Percentiles rank a stretch among this genome's conserved stretches.
phyloP scores from a whole-genome alignment of 2,113 vertebrate species.

The Rhadina sibilatrix region DNA sequence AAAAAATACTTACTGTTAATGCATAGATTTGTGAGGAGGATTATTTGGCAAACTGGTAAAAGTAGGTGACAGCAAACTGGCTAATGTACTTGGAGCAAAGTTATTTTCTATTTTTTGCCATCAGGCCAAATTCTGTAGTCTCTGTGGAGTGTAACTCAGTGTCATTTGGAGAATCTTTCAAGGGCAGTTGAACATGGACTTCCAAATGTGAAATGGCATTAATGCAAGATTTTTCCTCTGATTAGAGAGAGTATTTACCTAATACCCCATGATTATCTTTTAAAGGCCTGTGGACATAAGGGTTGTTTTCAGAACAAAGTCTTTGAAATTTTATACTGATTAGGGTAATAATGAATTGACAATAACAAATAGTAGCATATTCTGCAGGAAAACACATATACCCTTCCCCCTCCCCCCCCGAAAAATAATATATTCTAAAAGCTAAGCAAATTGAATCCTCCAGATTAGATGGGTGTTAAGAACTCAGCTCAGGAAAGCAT shows the following conservation, averaged over 20 bases:
- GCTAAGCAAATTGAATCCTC: background rate
- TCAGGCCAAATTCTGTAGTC: background rate
- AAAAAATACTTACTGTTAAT: background rate
- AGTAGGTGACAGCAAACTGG: background rate
- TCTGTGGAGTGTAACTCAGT: background rate
- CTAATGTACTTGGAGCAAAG: background rate
- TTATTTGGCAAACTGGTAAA: background rate
- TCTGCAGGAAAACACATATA: background rate
- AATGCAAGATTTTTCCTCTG: background rate
- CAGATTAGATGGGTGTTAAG: background rate
- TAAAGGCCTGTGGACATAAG: background rate
- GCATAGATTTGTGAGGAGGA: background rate
- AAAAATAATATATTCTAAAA: background rate
- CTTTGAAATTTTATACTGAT: background rate
- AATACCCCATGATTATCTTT: background rate
- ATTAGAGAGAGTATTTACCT: background rate
- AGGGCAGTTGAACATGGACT: background rate
- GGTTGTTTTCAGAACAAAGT: background rate
- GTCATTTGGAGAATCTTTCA: background rate
- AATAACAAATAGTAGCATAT: background rate
- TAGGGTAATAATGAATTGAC: background rate
- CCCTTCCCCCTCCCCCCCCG: background rate
- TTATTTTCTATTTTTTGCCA: background rate
- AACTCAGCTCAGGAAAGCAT: background rate
- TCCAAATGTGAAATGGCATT: background rate